A percentile compares a stretch with the other conserved stretches of the same genome.
Evolutionary conservation across 2,113 vertebrate species (phyloP).

Genomic region (Sisor rabdophorus): DNA sequence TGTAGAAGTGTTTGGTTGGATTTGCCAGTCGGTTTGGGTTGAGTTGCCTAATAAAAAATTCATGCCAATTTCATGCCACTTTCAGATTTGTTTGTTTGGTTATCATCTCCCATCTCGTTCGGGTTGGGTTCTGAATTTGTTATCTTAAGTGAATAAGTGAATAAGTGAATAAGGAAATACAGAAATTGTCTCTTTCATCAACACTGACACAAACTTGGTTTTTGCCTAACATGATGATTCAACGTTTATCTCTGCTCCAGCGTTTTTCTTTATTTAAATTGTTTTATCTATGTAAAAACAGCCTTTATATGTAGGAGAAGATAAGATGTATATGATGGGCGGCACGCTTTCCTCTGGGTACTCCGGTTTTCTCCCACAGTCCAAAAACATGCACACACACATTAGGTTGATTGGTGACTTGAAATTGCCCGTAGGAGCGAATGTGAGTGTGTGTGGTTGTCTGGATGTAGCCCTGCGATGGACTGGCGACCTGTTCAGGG

Average conservation of each 20-base stretch:
- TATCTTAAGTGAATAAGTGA: not conserved
- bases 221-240: not conserved
- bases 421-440: no score
- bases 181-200: not conserved
- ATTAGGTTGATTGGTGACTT: no score
- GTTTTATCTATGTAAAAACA: not conserved
- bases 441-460: no score
- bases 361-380: no score
- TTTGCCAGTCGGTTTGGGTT: not conserved
- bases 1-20: not conserved
- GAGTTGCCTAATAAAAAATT: not conserved
- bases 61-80: not conserved
- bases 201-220: not conserved
- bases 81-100: conserved; percentile 11
- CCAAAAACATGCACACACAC: no score
- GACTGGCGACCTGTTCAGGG: no score
- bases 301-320: not conserved
- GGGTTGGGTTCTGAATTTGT: no score
- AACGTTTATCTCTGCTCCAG: not conserved
- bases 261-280: not conserved
- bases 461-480: no score
- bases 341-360: no score
- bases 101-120: conserved; percentile 6
- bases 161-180: not conserved
- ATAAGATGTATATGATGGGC: no score